phyloP scores from a whole-genome alignment of 2,113 vertebrate genomes.

The Malurus melanocephalus region DNA sequence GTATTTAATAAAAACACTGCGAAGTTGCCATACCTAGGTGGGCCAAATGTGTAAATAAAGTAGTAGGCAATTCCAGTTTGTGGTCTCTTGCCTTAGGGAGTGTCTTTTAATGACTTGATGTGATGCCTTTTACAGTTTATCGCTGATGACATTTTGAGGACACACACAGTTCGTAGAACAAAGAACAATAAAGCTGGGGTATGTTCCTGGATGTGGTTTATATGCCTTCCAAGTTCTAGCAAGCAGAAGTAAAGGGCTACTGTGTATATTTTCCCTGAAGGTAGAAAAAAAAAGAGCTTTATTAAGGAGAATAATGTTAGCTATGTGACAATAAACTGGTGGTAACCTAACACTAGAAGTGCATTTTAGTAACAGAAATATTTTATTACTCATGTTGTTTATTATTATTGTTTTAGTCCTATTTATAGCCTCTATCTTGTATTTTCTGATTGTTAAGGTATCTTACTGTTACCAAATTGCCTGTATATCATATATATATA shows the following conservation, averaged over 20 bases:
- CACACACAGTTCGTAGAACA: slow-evolving; percentile 64
- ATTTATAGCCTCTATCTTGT: background rate
- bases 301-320: slow-evolving; percentile 22
- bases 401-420: background rate
- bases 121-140: slow-evolving; percentile 78
- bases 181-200: slow-evolving; percentile 68
- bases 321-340: background rate
- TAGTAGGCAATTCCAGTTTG: slow-evolving; percentile 54
- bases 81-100: slow-evolving; percentile 66
- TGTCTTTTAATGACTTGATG: slow-evolving; percentile 76
- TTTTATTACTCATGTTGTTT: background rate
- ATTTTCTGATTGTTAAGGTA: background rate
- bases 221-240: slow-evolving; percentile 23
- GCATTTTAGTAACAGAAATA: background rate
- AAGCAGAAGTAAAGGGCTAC: slow-evolving; percentile 19
- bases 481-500: background rate
- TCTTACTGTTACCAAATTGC: background rate
- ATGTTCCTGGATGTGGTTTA: slow-evolving; percentile 56
- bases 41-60: slow-evolving; percentile 50
- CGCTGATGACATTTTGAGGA: slow-evolving; percentile 83
- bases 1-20: background rate
- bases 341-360: background rate
- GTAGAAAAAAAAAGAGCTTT: background rate
- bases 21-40: background rate
- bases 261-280: slow-evolving; percentile 22